A percentile compares a stretch with the other conserved stretches of the same genome.
Conservation (phyloP, 2,797 vertebrate genomes). For the Sebastes matsubarae region DNA sequence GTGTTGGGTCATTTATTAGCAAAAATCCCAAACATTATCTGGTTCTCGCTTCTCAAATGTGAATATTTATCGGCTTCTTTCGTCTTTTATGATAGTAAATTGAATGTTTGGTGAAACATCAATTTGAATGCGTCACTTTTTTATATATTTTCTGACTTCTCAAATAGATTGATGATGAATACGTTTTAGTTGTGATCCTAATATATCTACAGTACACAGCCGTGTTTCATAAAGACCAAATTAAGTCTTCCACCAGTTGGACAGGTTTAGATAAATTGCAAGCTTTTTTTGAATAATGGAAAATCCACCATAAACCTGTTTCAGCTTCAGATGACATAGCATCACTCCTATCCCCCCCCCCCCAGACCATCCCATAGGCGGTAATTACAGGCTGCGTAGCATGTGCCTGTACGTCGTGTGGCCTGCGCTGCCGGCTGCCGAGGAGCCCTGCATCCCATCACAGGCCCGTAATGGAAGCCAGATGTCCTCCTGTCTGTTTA, state of each 20-base stretch:
- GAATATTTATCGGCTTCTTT: not conserved
- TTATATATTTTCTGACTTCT: not conserved
- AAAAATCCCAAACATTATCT: not conserved
- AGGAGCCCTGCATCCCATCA: conserved; percentile 78
- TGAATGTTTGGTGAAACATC: not conserved
- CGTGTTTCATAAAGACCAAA: not conserved
- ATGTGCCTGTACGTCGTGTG: conserved; percentile 85
- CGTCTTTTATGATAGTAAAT: not conserved
- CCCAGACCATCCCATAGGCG: conserved; percentile 76
- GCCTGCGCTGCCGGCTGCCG: conserved; percentile 80
- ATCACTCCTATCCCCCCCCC: conserved; percentile 66
- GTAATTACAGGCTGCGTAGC: conserved; percentile 90
- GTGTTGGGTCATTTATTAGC: fast-evolving
- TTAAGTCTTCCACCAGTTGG: conserved; percentile 21
- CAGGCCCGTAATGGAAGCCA: conserved; percentile 89
- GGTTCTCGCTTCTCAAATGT: not conserved
- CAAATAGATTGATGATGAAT: not conserved
- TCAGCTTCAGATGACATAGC: conserved; percentile 84
- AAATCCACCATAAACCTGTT: conserved; percentile 82
- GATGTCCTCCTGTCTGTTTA: conserved; percentile 88
- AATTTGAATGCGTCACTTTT: not conserved
- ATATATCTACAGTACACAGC: not conserved
- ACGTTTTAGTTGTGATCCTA: not conserved
- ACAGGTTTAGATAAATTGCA: conserved; percentile 28
- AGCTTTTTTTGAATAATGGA: conserved; percentile 66